Evolutionary conservation across 35 echinoderm and acorn worm species (phyloP), one percentile per base, ranked within the genome.

Genomic region (Chiridota heheva): DNA sequence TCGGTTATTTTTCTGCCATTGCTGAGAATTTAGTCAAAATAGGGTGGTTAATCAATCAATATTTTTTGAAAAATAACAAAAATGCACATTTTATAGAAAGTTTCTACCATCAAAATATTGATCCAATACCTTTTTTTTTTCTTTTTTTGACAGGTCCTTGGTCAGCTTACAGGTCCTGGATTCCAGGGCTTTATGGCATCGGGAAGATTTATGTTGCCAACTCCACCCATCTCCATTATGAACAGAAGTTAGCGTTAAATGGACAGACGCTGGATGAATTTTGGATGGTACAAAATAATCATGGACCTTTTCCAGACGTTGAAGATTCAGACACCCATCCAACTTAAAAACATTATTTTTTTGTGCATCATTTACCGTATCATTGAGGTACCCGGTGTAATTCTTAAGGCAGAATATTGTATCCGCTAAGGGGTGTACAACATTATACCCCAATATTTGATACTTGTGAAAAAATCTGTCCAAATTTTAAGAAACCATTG

Each of bases 81-180:
- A 0, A 0, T 17, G 24, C 49, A 1, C 15, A 0, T 17, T 1
- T 55, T 25, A 17, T 17, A 0, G 15, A 1, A 17, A 15, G 15
- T 25, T 55, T 55, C 24, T 15, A 15, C 49, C 49, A 15, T 17
- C 1, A 17, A 17, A 17, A 25, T 1, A 12, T 0, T 38, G 12
- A 10, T 20, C 22, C 0, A 36, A 31, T 39, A 4, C 36, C n/a
- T 7, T 34, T 29, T 80, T 4, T 70, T 41, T 46, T 40, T 20
- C 32, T 42, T 73, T 42, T 68, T 46, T 45, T 75, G 24, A 22
- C 69, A 95, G 91, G 86, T 69, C 63, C 29, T 15, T 96, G 92
- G 92, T 96, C 92, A 26, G 92, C 92, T 0, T 90, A 84, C 47
- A 70, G 92, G 40, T 60, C 92, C 17, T 96, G 92, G 92, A 58